phyloP scores from a whole-genome alignment of 2,888 invertebrate species.

The Monopis laevigella region DNA sequence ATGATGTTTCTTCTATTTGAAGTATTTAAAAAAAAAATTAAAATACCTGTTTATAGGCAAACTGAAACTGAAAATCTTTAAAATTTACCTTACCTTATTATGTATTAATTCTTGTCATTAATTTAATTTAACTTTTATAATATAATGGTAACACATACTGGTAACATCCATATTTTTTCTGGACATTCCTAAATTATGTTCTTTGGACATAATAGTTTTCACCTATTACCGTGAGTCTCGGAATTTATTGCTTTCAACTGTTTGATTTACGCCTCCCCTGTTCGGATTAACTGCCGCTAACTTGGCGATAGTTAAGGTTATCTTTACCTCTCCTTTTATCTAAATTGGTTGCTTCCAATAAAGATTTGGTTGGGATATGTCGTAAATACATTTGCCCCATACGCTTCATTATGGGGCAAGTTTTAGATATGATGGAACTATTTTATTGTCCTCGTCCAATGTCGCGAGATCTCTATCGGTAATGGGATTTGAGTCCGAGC shows the following conservation, averaged over 20 bases:
- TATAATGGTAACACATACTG: not conserved
- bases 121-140: too few relatives aligned
- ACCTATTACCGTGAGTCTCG: slow-evolving; percentile 59
- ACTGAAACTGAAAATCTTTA: too few relatives aligned
- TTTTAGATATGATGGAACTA: slow-evolving; percentile 66
- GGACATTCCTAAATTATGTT: slow-evolving; percentile 35
- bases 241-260: slow-evolving; percentile 61
- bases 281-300: slow-evolving; percentile 66
- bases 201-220: slow-evolving; percentile 56
- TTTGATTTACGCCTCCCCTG: slow-evolving; percentile 59
- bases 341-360: slow-evolving; percentile 68
- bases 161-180: slow-evolving; percentile 38
- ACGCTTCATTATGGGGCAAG: slow-evolving; percentile 66
- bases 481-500: slow-evolving; percentile 47
- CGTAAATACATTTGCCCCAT: slow-evolving; percentile 65
- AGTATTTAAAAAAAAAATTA: too few relatives aligned
- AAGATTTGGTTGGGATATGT: slow-evolving; percentile 63
- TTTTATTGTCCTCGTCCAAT: slow-evolving; percentile 61
- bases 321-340: slow-evolving; percentile 67
- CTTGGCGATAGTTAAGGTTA: slow-evolving; percentile 67
- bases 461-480: slow-evolving; percentile 63
- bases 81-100: too few relatives aligned
- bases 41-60: too few relatives aligned
- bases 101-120: too few relatives aligned
- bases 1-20: too few relatives aligned